Conservation (phyloP, 1,140 invertebrate genomes). For the Zaprionus lachaisei region DNA sequence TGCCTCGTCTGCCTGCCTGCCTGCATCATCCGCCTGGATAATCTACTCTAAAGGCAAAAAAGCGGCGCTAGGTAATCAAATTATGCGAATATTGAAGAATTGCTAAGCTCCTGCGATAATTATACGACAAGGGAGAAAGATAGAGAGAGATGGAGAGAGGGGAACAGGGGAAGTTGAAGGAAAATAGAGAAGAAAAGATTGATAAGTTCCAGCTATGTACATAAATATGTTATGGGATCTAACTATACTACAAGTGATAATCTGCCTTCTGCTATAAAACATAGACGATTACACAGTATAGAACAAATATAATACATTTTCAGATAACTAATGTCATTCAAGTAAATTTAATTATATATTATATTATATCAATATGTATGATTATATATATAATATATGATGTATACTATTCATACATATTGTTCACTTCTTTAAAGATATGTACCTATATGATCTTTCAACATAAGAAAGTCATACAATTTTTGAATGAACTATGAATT, state of each 20-base stretch:
- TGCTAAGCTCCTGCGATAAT: neutral
- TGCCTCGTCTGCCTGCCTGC: neutral
- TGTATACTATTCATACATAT: neutral
- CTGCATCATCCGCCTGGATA: neutral
- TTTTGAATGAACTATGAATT: too few relatives aligned
- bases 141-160: neutral
- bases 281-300: too few relatives aligned
- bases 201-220: neutral
- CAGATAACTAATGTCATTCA: too few relatives aligned
- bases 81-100: constrained; percentile 3
- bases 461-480: neutral
- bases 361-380: too few relatives aligned
- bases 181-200: neutral
- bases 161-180: neutral
- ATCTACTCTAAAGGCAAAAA: neutral
- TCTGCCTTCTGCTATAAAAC: too few relatives aligned
- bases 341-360: too few relatives aligned
- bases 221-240: too few relatives aligned
- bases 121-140: neutral
- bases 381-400: neutral
- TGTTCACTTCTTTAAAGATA: neutral
- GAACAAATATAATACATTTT: too few relatives aligned
- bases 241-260: too few relatives aligned
- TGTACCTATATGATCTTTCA: neutral
- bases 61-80: constrained; percentile 6